These are phyloP conservation scores for Onychostruthus taczanowskii DNA, from an alignment of 2,113 vertebrate species.

Conservation along the genomic window DNA sequence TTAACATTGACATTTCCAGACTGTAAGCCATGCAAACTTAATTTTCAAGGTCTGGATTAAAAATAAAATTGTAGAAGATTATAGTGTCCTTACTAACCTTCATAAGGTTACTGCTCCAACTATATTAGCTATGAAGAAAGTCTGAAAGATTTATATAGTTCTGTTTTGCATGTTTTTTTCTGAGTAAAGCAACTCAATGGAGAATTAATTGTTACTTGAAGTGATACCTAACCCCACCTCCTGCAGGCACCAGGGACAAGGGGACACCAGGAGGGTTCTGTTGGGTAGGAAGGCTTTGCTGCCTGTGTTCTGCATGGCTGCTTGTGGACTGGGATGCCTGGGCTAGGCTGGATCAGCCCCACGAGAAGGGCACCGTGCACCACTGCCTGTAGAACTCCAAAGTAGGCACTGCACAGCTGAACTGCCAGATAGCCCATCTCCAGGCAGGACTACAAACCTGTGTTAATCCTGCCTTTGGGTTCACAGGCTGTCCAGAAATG, in stretches of 20 bases:
- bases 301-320: not conserved
- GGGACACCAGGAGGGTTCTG: not conserved
- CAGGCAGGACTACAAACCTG: not conserved
- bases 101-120: not conserved
- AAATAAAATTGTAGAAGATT: not conserved
- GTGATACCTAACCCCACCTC: not conserved
- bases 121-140: not conserved
- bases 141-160: not conserved
- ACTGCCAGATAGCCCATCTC: not conserved
- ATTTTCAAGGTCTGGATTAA: not conserved
- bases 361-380: accelerated
- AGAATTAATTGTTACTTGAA: not conserved
- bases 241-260: not conserved
- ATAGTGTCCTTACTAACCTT: not conserved
- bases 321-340: not conserved
- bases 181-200: not conserved
- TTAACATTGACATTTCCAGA: not conserved
- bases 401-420: not conserved
- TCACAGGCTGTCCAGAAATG: not conserved
- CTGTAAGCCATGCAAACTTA: not conserved
- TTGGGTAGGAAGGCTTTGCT: not conserved
- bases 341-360: not conserved
- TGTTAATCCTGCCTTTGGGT: not conserved
- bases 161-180: not conserved
- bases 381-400: not conserved